A percentile compares a stretch with the other conserved stretches of the same genome.
These are phyloP conservation scores for Perognathus longimembris DNA, from an alignment of 2,113 vertebrate species.

Conservation along the genomic window DNA sequence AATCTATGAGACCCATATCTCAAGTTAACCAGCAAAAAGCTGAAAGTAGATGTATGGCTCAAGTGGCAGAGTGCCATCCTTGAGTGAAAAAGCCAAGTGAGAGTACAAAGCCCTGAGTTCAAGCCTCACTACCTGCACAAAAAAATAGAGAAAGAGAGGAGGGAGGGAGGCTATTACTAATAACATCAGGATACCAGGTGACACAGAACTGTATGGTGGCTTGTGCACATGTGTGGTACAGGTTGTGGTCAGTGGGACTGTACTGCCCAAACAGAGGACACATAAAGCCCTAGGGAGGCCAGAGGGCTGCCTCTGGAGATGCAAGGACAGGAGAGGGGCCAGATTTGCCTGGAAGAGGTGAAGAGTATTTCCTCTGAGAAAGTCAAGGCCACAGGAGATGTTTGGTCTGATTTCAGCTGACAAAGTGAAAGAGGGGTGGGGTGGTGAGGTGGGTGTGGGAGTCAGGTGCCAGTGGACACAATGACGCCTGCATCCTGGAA, in stretches of 20 bases:
- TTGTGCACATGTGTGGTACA: rapidly evolving
- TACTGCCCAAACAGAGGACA: not conserved
- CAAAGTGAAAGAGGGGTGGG: not conserved
- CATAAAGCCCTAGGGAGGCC: not conserved
- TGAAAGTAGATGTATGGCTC: too few species aligned
- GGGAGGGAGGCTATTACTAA: not conserved
- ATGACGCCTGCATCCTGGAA: not conserved
- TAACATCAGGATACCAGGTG: not conserved
- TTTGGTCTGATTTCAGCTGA: not conserved
- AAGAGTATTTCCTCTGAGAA: not conserved
- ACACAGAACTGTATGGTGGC: not conserved
- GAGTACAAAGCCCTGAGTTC: too few species aligned
- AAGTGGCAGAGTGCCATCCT: too few species aligned
- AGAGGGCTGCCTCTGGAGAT: not conserved
- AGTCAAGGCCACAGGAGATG: not conserved
- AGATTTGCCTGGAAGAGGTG: rapidly evolving
- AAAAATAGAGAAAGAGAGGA: too few species aligned
- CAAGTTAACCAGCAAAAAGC: too few species aligned
- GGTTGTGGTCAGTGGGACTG: not conserved
- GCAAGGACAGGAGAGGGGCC: not conserved
- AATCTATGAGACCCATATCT: too few species aligned
- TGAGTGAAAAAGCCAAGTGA: too few species aligned
- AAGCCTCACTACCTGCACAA: too few species aligned
- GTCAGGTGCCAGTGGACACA: not conserved
- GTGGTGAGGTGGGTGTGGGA: not conserved